Conservation (phyloP, 2,113 vertebrate species). For the Echinops telfairi region DNA sequence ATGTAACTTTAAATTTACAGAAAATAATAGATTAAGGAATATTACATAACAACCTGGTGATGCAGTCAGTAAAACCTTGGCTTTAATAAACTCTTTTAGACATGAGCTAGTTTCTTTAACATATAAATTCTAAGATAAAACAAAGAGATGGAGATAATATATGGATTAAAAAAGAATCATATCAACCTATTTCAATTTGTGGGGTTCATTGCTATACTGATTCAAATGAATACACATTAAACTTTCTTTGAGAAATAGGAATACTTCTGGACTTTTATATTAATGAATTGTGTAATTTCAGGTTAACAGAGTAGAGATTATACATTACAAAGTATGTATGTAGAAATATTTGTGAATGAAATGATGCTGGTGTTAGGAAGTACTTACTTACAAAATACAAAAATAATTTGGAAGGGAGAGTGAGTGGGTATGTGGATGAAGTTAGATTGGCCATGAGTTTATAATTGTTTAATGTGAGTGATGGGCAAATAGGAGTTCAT, state of each 20-base stretch:
- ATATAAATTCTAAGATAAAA: neutral
- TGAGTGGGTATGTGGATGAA: too few relatives aligned
- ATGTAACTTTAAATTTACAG: neutral
- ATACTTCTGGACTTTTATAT: neutral
- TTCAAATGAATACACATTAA: neutral
- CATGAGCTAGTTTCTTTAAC: neutral
- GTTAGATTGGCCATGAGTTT: too few relatives aligned
- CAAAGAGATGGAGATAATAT: neutral
- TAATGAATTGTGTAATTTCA: neutral
- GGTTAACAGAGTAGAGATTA: too few relatives aligned
- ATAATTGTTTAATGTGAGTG: neutral
- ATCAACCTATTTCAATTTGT: neutral
- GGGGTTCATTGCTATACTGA: neutral
- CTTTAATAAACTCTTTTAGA: neutral
- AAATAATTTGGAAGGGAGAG: too few relatives aligned
- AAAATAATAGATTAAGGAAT: neutral
- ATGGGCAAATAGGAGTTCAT: neutral
- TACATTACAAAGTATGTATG: too few relatives aligned
- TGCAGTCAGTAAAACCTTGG: neutral
- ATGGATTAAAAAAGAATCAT: neutral
- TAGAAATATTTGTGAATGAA: too few relatives aligned
- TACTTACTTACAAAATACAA: too few relatives aligned
- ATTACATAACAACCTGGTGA: neutral
- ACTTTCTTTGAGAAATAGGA: neutral
- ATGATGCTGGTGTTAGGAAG: too few relatives aligned